Percentiles rank a stretch among this genome's conserved stretches.
Conservation (phyloP, 2,113 vertebrate genomes). For the Furnarius figulus region DNA sequence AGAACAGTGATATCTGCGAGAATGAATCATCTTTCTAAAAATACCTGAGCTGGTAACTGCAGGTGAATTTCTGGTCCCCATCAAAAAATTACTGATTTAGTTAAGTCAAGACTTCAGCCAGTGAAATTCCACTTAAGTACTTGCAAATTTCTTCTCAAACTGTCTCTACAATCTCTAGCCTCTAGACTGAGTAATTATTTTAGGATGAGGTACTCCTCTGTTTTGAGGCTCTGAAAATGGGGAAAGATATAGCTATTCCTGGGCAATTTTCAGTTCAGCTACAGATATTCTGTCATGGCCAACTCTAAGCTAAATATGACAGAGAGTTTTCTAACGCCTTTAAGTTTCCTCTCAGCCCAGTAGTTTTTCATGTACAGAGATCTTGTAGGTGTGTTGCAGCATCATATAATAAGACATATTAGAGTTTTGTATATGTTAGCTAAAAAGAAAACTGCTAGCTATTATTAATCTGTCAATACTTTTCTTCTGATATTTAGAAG, state of each 20-base stretch:
- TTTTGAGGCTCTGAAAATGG: not conserved
- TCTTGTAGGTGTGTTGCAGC: not conserved
- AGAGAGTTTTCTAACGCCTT: not conserved
- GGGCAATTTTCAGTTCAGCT: not conserved
- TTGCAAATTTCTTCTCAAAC: not conserved
- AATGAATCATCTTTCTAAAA: not conserved
- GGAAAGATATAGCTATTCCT: not conserved
- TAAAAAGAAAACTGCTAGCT: not conserved
- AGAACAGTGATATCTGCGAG: not conserved
- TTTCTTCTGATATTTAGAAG: not conserved
- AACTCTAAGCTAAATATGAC: not conserved
- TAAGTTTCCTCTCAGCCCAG: not conserved
- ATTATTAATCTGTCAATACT: not conserved
- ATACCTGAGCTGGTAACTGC: not conserved
- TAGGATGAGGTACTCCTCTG: not conserved
- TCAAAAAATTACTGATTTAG: not conserved
- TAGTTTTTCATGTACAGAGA: not conserved
- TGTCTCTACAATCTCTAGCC: not conserved
- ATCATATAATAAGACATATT: not conserved
- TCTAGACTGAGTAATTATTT: not conserved
- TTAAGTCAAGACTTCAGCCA: not conserved
- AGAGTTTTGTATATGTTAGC: not conserved
- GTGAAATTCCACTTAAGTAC: not conserved
- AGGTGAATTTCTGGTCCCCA: not conserved
- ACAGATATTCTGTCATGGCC: not conserved